Conservation (phyloP, 2,113 vertebrate genomes). For the Melanocharis versteri region DNA sequence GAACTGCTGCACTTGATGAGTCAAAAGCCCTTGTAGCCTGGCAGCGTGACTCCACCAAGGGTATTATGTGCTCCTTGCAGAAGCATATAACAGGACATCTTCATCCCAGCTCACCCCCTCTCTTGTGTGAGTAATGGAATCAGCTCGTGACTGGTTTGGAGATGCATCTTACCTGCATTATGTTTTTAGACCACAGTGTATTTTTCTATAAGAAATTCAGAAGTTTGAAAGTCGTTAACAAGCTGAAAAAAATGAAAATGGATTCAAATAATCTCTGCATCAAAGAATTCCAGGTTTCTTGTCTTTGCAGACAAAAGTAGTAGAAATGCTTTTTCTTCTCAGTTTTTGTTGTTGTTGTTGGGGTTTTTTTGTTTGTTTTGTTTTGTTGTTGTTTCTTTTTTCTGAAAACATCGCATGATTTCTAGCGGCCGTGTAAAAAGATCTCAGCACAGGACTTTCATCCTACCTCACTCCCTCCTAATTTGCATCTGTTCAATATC, state of each 20-base stretch:
- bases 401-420: neutral
- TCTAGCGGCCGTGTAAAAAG: neutral
- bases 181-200: neutral
- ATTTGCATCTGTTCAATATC: neutral
- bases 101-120: neutral
- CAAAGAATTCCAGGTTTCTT: neutral
- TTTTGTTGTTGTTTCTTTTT: neutral
- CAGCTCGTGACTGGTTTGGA: neutral
- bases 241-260: neutral
- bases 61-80: neutral
- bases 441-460: neutral
- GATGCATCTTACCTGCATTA: neutral
- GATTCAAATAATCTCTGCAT: neutral
- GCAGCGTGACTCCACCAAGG: neutral
- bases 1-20: neutral
- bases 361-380: neutral
- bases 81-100: neutral
- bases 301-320: neutral
- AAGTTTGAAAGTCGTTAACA: neutral
- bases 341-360: neutral
- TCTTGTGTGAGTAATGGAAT: neutral
- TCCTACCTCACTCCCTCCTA: neutral
- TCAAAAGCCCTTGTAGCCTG: neutral
- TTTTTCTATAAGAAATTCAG: neutral
- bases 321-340: neutral